Percentiles rank a stretch among this genome's conserved stretches.
phyloP scores from a whole-genome alignment of 1,140 invertebrate species.

The Drosophila seguyi region DNA sequence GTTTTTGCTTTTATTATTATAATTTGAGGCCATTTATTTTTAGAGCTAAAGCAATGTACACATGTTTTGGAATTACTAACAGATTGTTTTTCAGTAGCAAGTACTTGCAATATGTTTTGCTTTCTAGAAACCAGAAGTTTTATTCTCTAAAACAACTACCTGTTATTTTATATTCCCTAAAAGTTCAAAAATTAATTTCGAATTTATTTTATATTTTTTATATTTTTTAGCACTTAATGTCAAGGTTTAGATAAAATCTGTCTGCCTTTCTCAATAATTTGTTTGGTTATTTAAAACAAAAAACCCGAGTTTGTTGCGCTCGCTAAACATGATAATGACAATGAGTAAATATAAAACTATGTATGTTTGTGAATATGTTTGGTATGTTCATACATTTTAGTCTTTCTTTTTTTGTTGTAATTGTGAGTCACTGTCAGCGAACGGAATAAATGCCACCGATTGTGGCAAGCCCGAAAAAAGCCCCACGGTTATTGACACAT shows the following conservation, averaged over 20 bases:
- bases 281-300: constrained; percentile 14
- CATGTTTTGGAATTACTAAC: constrained; percentile 13
- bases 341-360: constrained; percentile 13
- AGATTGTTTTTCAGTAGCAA: background rate
- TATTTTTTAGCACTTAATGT: background rate
- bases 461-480: constrained; percentile 44
- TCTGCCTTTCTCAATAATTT: constrained; percentile 6
- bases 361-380: background rate
- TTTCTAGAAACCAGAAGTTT: background rate
- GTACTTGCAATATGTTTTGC: background rate
- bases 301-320: constrained; percentile 26
- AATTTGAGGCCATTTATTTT: constrained; percentile 4
- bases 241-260: constrained; percentile 4
- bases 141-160: too few species aligned
- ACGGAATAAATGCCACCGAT: constrained; percentile 30
- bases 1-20: background rate
- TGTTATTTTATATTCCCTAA: background rate
- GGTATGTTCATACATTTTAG: background rate
- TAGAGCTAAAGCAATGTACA: background rate
- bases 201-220: too few species aligned
- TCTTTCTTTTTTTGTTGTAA: background rate
- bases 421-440: constrained; percentile 23
- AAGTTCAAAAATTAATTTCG: too few species aligned
- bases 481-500: constrained; percentile 43
- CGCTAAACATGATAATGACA: constrained; percentile 34